phyloP scores from a whole-genome alignment of 2,113 vertebrate genomes.

The Eretmochelys imbricata region DNA sequence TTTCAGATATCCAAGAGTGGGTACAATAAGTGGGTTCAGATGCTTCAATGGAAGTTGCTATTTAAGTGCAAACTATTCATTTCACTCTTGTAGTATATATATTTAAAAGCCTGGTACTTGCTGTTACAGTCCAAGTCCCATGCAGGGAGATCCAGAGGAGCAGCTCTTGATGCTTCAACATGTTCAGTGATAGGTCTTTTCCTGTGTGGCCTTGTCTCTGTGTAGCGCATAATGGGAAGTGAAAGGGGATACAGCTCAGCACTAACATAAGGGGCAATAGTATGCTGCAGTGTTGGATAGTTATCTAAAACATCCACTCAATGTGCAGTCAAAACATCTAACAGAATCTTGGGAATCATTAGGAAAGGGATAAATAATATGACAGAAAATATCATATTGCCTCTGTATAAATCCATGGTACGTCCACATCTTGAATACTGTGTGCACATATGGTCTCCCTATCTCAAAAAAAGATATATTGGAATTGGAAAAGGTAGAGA shows the following conservation, averaged over 20 bases:
- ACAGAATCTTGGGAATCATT: too few species aligned
- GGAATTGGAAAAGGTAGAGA: too few species aligned
- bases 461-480: too few species aligned
- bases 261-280: not conserved
- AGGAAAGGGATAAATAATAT: too few species aligned
- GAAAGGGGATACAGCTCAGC: not conserved
- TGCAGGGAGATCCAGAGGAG: not conserved
- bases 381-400: too few species aligned
- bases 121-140: not conserved
- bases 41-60: not conserved
- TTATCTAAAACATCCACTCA: too few species aligned
- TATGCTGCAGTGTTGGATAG: not conserved
- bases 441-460: too few species aligned
- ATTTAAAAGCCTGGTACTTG: not conserved
- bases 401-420: too few species aligned
- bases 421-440: too few species aligned
- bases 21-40: too few species aligned
- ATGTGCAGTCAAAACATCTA: too few species aligned
- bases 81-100: not conserved
- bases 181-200: not conserved
- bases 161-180: not conserved
- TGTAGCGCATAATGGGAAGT: not conserved
- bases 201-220: not conserved
- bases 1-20: not conserved
- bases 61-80: not conserved